Conservation (phyloP, 1,140 invertebrate genomes). For the Lamellibrachia luymesi region DNA sequence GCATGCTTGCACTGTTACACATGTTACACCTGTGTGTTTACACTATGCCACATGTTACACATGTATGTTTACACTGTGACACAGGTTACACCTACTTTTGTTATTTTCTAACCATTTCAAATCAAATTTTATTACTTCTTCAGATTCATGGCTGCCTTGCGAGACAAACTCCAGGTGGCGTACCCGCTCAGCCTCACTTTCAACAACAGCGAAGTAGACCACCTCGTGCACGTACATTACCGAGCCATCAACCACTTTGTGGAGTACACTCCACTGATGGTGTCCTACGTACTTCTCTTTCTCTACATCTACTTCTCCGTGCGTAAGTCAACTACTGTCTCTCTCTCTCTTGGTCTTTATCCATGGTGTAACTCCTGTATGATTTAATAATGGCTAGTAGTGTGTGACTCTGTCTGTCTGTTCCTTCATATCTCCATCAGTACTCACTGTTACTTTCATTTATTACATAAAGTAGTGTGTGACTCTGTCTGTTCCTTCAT, state of each 20-base stretch:
- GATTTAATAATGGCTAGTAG: background rate
- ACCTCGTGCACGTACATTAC: slow-evolving; percentile 60
- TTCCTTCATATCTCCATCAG: background rate
- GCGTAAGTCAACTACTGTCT: slow-evolving; percentile 64
- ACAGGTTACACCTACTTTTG: slow-evolving; percentile 12
- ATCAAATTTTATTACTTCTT: background rate
- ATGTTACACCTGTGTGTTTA: background rate
- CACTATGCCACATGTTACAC: no score
- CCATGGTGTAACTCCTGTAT: background rate
- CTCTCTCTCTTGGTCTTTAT: background rate
- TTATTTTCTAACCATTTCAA: slow-evolving; percentile 27
- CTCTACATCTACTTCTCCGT: slow-evolving; percentile 93
- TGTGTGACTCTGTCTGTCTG: no score
- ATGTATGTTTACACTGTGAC: no score
- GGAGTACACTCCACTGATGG: slow-evolving; percentile 80
- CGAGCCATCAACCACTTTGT: slow-evolving; percentile 82
- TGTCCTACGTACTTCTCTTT: slow-evolving; percentile 83
- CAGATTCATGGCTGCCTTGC: slow-evolving; percentile 76
- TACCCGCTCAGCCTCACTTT: slow-evolving; percentile 65
- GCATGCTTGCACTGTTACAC: background rate
- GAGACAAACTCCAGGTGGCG: slow-evolving; percentile 66
- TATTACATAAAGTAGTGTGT: no score
- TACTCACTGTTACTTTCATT: background rate
- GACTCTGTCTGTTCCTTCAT: no score
- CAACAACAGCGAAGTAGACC: slow-evolving; percentile 57